These are phyloP conservation scores for Ruditapes philippinarum DNA, from an alignment of 1,140 invertebrate species.

Conservation along the genomic window DNA sequence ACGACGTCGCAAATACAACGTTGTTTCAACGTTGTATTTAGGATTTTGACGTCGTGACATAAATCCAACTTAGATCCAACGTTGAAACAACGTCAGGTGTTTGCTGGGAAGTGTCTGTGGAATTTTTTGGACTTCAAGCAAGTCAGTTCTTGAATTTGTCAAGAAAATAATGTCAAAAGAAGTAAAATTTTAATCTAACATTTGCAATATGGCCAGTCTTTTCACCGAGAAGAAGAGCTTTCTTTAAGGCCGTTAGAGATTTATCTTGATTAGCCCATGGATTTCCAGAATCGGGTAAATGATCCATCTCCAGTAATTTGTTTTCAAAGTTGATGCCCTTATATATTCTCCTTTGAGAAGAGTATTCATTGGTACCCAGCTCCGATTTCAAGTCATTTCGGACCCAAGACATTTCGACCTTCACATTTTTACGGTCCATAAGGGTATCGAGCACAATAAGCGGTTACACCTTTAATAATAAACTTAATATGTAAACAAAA, in stretches of 20 bases:
- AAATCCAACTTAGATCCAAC: too few species aligned
- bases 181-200: background rate
- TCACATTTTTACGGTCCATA: too few species aligned
- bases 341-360: conserved; percentile 28
- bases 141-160: background rate
- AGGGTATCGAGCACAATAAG: too few species aligned
- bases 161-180: background rate
- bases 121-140: background rate
- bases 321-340: conserved; percentile 21
- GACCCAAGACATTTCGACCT: too few species aligned
- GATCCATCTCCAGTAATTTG: conserved; percentile 13
- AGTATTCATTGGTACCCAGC: background rate
- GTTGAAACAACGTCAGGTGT: too few species aligned
- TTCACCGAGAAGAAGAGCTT: conserved; percentile 47
- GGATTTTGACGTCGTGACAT: too few species aligned
- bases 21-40: too few species aligned
- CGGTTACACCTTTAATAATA: too few species aligned
- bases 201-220: conserved; percentile 51
- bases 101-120: too few species aligned
- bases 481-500: too few species aligned
- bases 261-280: conserved; percentile 56
- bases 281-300: conserved; percentile 41
- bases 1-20: too few species aligned
- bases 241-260: conserved; percentile 24
- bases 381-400: too few species aligned